Evolutionary conservation across 1,140 invertebrate genomes (phyloP), one percentile per base, ranked within the genome.

Genomic region (Dinoponera quadriceps): DNA sequence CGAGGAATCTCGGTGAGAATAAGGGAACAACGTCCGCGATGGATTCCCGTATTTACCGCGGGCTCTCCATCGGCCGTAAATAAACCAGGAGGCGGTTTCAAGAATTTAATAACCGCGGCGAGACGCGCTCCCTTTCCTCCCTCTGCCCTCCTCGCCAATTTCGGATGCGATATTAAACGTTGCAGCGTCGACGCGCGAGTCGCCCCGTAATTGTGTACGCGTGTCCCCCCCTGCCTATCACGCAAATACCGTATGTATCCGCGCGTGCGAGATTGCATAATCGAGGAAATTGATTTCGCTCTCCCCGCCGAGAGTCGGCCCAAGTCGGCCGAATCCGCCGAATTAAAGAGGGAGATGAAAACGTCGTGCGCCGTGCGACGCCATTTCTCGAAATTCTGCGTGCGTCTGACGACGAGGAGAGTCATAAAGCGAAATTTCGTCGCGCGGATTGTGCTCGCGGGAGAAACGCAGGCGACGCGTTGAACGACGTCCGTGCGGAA

Each of bases 101-200:
- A 80, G 55, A 84, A 84, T 84, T 84, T 84, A 69, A 84, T 84
- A 80, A 80, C 63, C 55, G 49, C 60, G 14, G 38, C 65, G 27
- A 62, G 44, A 59, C 44, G 68, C 20, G 44, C 65, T 62, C 63
- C 22, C 72, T 68, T 57, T 13, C 7, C 29, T 66, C 29, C n/a
- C 38, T 44, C 20, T 33, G 29, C 27, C 20, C 62, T 51, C 73
- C 69, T 48, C 48, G 25, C 38, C 73, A 82, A 69, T 62, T 62
- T 71, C 55, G 60, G 48, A 49, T 57, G 74, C 29, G 55, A 84
- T 84, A 84, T 84, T 80, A 69, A 84, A 84, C 44, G 54, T 51
- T 62, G 18, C 7, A 33, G 7, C 33, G 33, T 7, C 2, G 2
- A 7, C 38, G 38, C 77, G 18, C 55, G 54, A 74, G 55, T 66